Base-by-base conservation (phyloP, 2,113 vertebrate species). In the Scophthalmus maximus region DNA sequence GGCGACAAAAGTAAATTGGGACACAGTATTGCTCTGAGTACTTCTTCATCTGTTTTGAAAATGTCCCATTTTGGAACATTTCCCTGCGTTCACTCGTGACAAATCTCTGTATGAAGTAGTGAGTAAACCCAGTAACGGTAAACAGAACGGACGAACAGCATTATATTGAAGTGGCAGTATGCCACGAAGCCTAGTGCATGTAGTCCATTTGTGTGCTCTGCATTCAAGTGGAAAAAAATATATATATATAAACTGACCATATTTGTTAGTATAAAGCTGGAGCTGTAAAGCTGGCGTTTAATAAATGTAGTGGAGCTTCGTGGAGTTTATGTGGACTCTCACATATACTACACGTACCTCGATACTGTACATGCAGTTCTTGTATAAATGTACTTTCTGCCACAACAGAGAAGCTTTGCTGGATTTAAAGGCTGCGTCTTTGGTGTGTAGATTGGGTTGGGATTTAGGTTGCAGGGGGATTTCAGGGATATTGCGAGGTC, bases 381-480 rank as follows among this genome's bases (percentile, higher is more conserved):
- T 30, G 25, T 49, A 49, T 32, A 49, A 7, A 34, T 18, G 6
- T 9, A 20, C 25, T 29, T 29, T 7, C 9, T 18, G 2, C 25
- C 10, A 8, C 25, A 18, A 44, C 6, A 20, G 6, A 42, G 5
- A 11, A 18, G 58, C 17, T 76, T 22, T 52, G 20, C 32, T 26
- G 69, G 38, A 52, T 65, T 73, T 46, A 61, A 71, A 62, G 18
- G 68, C 51, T 73, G 49, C 36, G 29, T 83, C 69, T 73, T 74
- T 22, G 14, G 55, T 59, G 72, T 67, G 56, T 67, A 6, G 49
- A n/a, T 60, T 2, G 53, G 69, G 70, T 61, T 49, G 27, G 80
- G 86, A 90, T 87, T 85, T 79, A 88, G 91, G 87, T 87, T 89
- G 86, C 56, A 14, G 65, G 71, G 77, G 87, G 83, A 88, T 92